Conservation (phyloP, 1,140 invertebrate species). For the Neodiprion pinetum region DNA sequence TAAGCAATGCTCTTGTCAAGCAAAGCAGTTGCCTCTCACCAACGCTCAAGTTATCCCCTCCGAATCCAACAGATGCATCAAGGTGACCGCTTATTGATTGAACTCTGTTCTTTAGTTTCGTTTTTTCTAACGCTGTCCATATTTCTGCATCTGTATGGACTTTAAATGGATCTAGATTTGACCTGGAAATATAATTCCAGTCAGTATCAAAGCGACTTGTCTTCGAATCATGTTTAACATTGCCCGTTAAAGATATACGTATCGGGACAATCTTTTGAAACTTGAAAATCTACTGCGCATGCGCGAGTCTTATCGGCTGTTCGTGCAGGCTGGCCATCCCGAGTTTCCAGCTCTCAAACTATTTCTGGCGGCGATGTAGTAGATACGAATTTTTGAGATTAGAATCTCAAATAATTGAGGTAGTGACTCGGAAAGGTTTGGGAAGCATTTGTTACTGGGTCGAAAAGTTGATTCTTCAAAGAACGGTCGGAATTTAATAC, state of each 20-base stretch:
- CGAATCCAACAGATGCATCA: slow-evolving; percentile 53
- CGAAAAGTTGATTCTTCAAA: too few species aligned
- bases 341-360: too few species aligned
- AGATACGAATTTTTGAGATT: too few species aligned
- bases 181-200: slow-evolving; percentile 38
- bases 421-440: too few species aligned
- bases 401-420: too few species aligned
- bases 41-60: slow-evolving; percentile 63
- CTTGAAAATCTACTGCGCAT: too few species aligned
- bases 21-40: slow-evolving; percentile 71
- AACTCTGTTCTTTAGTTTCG: slow-evolving; percentile 66
- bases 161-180: slow-evolving; percentile 73
- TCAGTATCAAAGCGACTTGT: not conserved
- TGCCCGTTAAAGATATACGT: slow-evolving; percentile 22
- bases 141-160: slow-evolving; percentile 65
- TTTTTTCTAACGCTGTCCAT: slow-evolving; percentile 69
- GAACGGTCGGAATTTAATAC: too few species aligned
- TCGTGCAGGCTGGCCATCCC: too few species aligned
- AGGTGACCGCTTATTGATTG: slow-evolving; percentile 51
- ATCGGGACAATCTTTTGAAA: slow-evolving; percentile 27
- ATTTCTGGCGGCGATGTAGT: too few species aligned
- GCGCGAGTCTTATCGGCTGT: too few species aligned
- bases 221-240: not conserved
- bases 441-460: too few species aligned
- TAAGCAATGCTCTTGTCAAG: slow-evolving; percentile 65